Percentiles rank a stretch among this genome's conserved stretches.
Evolutionary conservation across 1,140 invertebrate species (phyloP).

Genomic region (Heliconius melpomene): DNA sequence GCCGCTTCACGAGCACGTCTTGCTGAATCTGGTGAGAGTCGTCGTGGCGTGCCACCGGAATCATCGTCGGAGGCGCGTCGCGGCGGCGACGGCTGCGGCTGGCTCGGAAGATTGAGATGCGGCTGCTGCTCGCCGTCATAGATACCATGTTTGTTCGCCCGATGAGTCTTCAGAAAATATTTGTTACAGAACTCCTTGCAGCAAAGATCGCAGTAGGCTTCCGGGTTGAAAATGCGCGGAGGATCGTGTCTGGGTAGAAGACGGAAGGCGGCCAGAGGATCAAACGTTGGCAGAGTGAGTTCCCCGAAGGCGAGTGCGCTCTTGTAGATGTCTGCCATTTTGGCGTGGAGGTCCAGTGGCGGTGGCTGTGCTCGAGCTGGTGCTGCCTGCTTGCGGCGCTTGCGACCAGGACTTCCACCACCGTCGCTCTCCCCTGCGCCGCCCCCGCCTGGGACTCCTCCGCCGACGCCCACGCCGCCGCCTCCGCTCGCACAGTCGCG

Average conservation of each 20-base stretch:
- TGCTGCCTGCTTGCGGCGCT: slow-evolving; percentile 77
- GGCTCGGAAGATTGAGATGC: slow-evolving; percentile 72
- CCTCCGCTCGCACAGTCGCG: slow-evolving; percentile 60
- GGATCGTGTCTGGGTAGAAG: slow-evolving; percentile 84
- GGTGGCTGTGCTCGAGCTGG: slow-evolving; percentile 63
- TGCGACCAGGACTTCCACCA: slow-evolving; percentile 68
- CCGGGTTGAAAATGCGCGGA: slow-evolving; percentile 94
- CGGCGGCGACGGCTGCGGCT: slow-evolving; percentile 70
- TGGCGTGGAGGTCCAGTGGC: slow-evolving; percentile 75
- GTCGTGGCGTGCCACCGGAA: slow-evolving; percentile 82
- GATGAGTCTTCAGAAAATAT: slow-evolving; percentile 99
- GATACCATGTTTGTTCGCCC: slow-evolving; percentile 96
- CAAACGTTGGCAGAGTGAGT: slow-evolving; percentile 72
- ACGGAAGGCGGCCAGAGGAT: slow-evolving; percentile 79
- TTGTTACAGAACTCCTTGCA: slow-evolving; percentile 99
- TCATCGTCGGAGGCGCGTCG: slow-evolving; percentile 76
- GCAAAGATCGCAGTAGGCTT: slow-evolving; percentile 97
- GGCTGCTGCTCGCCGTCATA: slow-evolving; percentile 82
- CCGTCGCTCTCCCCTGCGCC: slow-evolving; percentile 60
- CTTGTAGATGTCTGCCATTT: slow-evolving; percentile 80
- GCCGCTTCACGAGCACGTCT: slow-evolving; percentile 84
- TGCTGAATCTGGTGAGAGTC: slow-evolving; percentile 83
- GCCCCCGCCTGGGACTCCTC: slow-evolving; percentile 63
- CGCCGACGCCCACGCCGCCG: slow-evolving; percentile 53
- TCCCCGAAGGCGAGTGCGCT: slow-evolving; percentile 79